phyloP scores from a whole-genome alignment of 2,113 vertebrate species.

The Rallus limicola region DNA sequence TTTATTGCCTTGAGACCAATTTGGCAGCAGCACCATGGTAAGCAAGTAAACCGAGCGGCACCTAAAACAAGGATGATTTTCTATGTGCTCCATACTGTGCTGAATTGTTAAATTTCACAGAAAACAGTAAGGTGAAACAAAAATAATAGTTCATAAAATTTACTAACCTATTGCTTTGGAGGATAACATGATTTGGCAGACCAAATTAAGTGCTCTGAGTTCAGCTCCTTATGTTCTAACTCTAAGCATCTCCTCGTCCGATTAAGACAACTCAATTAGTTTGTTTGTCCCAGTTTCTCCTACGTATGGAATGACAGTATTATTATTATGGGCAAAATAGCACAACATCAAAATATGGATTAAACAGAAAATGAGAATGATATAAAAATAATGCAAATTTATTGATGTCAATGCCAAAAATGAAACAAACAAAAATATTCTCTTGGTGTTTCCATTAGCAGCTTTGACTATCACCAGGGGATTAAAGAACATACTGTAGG shows the following conservation, averaged over 20 bases:
- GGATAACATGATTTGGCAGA: neutral
- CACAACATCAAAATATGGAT: neutral
- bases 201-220: neutral
- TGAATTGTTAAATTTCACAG: neutral
- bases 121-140: neutral
- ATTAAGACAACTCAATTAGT: neutral
- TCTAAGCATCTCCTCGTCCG: neutral
- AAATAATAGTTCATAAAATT: neutral
- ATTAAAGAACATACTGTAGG: neutral
- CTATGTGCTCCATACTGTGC: neutral
- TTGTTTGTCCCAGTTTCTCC: neutral
- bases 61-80: neutral
- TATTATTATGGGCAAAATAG: neutral
- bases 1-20: neutral
- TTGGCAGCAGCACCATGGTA: neutral
- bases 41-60: neutral
- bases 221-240: neutral
- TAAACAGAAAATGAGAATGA: neutral
- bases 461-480: neutral
- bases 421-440: conserved; percentile 7
- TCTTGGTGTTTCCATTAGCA: neutral
- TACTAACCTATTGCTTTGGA: neutral
- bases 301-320: neutral
- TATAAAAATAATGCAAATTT: neutral
- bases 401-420: neutral